A percentile compares a stretch with the other conserved stretches of the same genome.
phyloP scores from a whole-genome alignment of 92 coral and sea anemone genomes.

The Zoanthus sansibaricus region DNA sequence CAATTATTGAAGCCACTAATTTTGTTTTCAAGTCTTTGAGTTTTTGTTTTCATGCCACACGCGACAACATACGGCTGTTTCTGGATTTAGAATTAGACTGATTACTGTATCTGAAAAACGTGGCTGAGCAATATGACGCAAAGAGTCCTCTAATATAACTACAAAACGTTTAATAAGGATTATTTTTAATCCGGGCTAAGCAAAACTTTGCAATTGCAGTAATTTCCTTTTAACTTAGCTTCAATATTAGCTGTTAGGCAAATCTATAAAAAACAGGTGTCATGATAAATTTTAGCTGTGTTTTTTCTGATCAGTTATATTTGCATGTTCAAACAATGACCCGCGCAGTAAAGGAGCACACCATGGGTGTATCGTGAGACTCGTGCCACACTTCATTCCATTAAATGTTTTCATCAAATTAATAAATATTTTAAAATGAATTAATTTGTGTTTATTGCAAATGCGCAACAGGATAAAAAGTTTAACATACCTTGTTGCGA shows the following conservation, averaged over 20 bases:
- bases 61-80: background rate
- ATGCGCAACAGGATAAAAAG: background rate
- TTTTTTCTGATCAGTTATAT: background rate
- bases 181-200: slow-evolving; percentile 9
- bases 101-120: background rate
- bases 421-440: slow-evolving; percentile 17
- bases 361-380: background rate
- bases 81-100: background rate
- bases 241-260: background rate
- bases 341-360: background rate
- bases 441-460: background rate
- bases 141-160: background rate
- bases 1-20: background rate
- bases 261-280: background rate
- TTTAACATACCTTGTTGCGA: slow-evolving; percentile 16
- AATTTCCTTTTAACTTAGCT: background rate
- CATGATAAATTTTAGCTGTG: background rate
- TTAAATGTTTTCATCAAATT: slow-evolving; percentile 42
- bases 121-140: slow-evolving; percentile 1
- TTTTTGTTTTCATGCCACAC: background rate
- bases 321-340: background rate
- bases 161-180: slow-evolving; percentile 33
- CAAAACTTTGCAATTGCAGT: background rate
- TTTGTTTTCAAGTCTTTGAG: background rate
- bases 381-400: slow-evolving; percentile 43